Percentiles rank a stretch among this genome's conserved stretches.
These are phyloP conservation scores for Sipha maydis DNA, from an alignment of 2,888 invertebrate genomes.

Conservation along the genomic window DNA sequence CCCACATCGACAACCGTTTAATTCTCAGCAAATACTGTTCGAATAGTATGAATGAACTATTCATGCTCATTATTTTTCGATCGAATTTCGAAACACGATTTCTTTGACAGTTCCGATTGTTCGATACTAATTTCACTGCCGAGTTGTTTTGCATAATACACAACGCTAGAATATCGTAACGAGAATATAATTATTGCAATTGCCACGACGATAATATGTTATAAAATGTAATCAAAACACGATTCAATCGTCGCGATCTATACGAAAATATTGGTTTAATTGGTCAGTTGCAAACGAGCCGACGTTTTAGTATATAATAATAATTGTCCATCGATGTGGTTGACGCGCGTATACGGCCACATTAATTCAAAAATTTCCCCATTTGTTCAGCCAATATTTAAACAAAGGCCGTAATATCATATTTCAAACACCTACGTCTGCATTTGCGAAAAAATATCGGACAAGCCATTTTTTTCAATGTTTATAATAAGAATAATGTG, in stretches of 20 bases:
- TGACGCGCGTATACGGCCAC: background rate
- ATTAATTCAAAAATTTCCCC: too few relatives aligned
- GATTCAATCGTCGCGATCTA: background rate
- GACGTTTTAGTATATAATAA: background rate
- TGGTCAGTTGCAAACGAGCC: background rate
- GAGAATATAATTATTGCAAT: background rate
- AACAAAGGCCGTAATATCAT: too few relatives aligned
- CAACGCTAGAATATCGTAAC: background rate
- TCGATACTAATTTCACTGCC: background rate
- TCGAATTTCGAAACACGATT: background rate
- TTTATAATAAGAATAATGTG: too few relatives aligned
- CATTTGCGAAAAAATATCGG: too few relatives aligned
- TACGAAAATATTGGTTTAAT: background rate
- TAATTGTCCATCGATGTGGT: background rate
- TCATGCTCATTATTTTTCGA: background rate
- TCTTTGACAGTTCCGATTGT: background rate
- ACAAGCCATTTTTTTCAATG: too few relatives aligned
- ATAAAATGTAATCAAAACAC: background rate
- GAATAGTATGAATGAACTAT: background rate
- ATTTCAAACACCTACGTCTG: too few relatives aligned
- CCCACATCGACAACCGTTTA: background rate
- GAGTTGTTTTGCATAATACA: background rate
- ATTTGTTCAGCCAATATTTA: too few relatives aligned
- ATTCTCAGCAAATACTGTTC: background rate
- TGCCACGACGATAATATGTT: background rate